Base-by-base conservation (phyloP, 2,888 invertebrate species). In the Caenorhabditis sp. region DNA sequence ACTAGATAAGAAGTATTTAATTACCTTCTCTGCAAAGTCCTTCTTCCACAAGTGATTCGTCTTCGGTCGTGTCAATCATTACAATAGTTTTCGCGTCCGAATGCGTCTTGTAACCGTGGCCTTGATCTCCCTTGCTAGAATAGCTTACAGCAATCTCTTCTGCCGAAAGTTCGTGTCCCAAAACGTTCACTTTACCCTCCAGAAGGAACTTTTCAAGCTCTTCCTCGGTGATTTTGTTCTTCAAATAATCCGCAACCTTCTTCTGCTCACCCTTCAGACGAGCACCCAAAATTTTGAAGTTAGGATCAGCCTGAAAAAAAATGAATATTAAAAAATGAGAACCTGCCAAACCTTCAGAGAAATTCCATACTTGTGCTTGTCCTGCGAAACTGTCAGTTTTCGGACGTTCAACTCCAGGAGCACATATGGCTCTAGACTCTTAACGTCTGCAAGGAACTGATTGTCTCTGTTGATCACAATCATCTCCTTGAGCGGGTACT, bases 401-500 rank as follows among this genome's bases (percentile, higher is more conserved):
- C 95, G 95, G 0, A 99, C 95, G 92, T 99, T 99, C 90, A 98
- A 93, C 93, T 99, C 99, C 92, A 96, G 96, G 13, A 96, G 92
- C 71, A 99, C 95, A 92, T 98, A 98, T 22, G 94, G 94, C 90
- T 96, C 94, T 55, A 99, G 93, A 1, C 95, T 94, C 76, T 94
- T 93, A 0, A 98, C 94, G 89, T 97, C 96, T 2, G 94, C 93
- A 76, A 98, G 94, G 88, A 95, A 95, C 47, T 94, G 93, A 18
- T 94, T 92, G 89, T 96, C 95, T 86, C 96, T 95, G 92, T 97
- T 96, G 86, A 99, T 96, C 6, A 98, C 95, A n/a, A 98, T 95
- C 87, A 98, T 95, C 93, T 98, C 97, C 20, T 96, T 96, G 81
- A 99, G 93, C 0, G 99, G 99, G 93, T 98, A 98, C 94, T 98